Evolutionary conservation across 2,113 vertebrate genomes (phyloP).

Genomic region (Chaenocephalus aceratus): DNA sequence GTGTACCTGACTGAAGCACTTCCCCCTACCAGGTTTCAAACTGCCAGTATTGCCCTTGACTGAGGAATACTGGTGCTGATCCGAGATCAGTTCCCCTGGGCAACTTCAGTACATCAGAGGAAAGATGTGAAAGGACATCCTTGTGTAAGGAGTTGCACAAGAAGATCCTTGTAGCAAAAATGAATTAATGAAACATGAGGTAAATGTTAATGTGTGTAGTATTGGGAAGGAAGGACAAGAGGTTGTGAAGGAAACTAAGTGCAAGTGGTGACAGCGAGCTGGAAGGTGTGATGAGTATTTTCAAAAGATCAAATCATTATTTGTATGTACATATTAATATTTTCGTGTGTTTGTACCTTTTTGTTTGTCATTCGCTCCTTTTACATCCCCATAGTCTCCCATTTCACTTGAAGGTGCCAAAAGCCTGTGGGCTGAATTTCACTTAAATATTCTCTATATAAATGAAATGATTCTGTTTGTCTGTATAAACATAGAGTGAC

Average conservation of each 20-base stretch:
- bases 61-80: slow-evolving; percentile 19
- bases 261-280: not conserved
- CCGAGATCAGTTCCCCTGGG: slow-evolving; percentile 30
- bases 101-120: slow-evolving; percentile 12
- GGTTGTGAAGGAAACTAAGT: not conserved
- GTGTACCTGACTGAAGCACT: not conserved
- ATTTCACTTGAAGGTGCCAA: slow-evolving; percentile 66
- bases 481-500: slow-evolving; percentile 15
- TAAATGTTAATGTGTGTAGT: not conserved
- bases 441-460: slow-evolving; percentile 37
- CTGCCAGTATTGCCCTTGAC: not conserved
- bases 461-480: slow-evolving; percentile 18
- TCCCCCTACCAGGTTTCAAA: not conserved
- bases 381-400: slow-evolving; percentile 22
- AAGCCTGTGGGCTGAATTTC: slow-evolving; percentile 46
- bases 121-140: not conserved
- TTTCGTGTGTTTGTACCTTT: slow-evolving; percentile 60
- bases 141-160: not conserved
- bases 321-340: slow-evolving; percentile 64
- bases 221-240: not conserved
- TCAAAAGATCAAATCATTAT: slow-evolving; percentile 54
- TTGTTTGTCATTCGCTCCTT: slow-evolving; percentile 21
- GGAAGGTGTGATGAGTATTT: slow-evolving; percentile 28
- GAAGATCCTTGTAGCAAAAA: not conserved
- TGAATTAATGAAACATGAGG: not conserved